These are phyloP conservation scores for Pionites leucogaster DNA, from an alignment of 2,113 vertebrate genomes.

Conservation along the genomic window DNA sequence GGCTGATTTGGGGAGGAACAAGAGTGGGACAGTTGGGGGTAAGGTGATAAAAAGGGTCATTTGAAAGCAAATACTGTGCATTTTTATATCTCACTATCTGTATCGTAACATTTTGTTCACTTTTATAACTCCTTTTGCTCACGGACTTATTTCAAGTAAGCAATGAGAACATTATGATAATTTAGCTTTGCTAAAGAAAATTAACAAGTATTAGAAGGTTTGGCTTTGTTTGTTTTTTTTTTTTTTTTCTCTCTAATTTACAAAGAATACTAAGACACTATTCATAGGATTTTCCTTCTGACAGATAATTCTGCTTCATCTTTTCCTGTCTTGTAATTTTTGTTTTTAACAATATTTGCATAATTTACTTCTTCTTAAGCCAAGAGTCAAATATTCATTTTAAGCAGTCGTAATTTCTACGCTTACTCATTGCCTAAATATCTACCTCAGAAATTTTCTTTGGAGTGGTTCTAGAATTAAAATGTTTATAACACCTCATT, in stretches of 20 bases:
- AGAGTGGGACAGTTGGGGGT: background rate
- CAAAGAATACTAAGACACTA: background rate
- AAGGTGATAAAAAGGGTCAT: background rate
- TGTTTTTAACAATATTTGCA: background rate
- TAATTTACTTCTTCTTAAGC: background rate
- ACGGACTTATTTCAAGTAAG: background rate
- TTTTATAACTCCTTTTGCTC: background rate
- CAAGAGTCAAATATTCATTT: background rate
- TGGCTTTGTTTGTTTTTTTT: too few species aligned
- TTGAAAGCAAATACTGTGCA: background rate
- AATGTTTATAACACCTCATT: background rate
- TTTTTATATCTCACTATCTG: background rate
- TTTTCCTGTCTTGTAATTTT: background rate
- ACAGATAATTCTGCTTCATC: background rate
- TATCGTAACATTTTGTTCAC: background rate
- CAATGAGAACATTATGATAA: background rate
- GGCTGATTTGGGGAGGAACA: background rate
- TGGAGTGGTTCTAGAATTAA: background rate
- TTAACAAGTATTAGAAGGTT: background rate
- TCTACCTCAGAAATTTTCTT: background rate
- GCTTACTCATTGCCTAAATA: background rate
- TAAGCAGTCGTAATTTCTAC: background rate
- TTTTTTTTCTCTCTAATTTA: background rate
- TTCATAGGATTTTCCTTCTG: background rate
- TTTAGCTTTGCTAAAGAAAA: background rate